Conservation (phyloP, 2,888 invertebrate species). For the Pteria penguin region DNA sequence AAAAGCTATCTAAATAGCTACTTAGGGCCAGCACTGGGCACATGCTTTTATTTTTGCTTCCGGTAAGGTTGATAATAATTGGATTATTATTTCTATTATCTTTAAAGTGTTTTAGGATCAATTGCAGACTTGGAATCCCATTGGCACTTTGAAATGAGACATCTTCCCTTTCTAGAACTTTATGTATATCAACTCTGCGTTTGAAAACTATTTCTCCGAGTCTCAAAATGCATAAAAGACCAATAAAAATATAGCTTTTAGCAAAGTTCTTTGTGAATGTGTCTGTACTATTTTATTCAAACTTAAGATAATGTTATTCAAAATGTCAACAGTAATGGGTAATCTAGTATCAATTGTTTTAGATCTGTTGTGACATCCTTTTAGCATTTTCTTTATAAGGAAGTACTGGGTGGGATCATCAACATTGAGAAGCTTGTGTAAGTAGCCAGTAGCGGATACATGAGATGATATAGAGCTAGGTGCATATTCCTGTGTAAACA, state of each 20-base stretch:
- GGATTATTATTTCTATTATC: background rate
- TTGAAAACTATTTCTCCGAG: constrained; percentile 30
- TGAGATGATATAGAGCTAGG: constrained; percentile 25
- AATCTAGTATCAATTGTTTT: background rate
- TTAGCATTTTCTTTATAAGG: no score
- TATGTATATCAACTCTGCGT: background rate
- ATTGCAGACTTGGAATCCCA: no score
- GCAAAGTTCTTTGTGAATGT: no score
- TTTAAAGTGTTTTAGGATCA: constrained; percentile 1
- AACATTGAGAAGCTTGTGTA: constrained; percentile 2
- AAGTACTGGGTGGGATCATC: no score
- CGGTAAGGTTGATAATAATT: no score
- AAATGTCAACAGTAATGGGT: background rate
- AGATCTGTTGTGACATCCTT: background rate
- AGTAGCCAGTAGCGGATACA: constrained; percentile 26
- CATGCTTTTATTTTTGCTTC: no score
- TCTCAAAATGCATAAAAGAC: constrained; percentile 36
- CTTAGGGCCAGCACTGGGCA: no score
- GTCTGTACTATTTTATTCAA: no score
- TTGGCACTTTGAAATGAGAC: no score
- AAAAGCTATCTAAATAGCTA: background rate
- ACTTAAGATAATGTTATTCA: background rate
- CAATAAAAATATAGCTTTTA: no score
- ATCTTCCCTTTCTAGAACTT: constrained; percentile 14
- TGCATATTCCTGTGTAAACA: constrained; percentile 3